Conservation (phyloP, 2,888 invertebrate genomes). For the Euphydryas editha region DNA sequence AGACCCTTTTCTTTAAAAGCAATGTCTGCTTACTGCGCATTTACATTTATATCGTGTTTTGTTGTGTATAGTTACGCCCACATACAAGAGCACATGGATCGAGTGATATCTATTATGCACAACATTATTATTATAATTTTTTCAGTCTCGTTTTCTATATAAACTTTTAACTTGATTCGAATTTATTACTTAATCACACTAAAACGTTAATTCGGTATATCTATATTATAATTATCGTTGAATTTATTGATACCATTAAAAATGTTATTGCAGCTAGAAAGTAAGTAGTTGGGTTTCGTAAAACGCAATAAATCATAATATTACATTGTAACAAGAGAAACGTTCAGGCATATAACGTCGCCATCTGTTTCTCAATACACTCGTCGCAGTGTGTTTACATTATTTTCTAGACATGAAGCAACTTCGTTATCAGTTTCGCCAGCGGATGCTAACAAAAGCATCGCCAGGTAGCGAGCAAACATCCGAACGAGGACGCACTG, state of each 20-base stretch:
- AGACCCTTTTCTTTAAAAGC: constrained; percentile 7
- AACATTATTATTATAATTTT: neutral
- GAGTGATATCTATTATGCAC: constrained; percentile 1
- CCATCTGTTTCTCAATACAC: constrained; percentile 27
- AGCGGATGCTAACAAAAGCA: constrained; percentile 51
- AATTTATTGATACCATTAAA: neutral
- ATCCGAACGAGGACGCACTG: constrained; percentile 43
- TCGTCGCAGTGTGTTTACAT: constrained; percentile 47
- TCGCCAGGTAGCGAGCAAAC: constrained; percentile 50
- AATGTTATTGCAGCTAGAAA: constrained; percentile 1
- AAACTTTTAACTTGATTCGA: neutral
- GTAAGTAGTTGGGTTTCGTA: neutral
- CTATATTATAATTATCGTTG: constrained; percentile 1
- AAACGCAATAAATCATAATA: constrained; percentile 12
- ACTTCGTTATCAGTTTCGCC: constrained; percentile 60
- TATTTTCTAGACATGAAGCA: constrained; percentile 49
- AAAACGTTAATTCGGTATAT: neutral
- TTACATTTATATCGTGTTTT: constrained; percentile 23
- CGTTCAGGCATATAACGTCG: constrained; percentile 16
- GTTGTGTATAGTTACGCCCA: constrained; percentile 20
- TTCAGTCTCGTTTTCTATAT: constrained; percentile 6
- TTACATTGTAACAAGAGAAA: constrained; percentile 4
- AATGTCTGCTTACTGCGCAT: constrained; percentile 20
- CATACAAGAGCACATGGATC: constrained; percentile 20
- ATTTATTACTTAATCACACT: neutral